Evolutionary conservation across 2,888 invertebrate genomes (phyloP), one percentile per base, ranked within the genome.

Genomic region (Lomographa bimaculata): DNA sequence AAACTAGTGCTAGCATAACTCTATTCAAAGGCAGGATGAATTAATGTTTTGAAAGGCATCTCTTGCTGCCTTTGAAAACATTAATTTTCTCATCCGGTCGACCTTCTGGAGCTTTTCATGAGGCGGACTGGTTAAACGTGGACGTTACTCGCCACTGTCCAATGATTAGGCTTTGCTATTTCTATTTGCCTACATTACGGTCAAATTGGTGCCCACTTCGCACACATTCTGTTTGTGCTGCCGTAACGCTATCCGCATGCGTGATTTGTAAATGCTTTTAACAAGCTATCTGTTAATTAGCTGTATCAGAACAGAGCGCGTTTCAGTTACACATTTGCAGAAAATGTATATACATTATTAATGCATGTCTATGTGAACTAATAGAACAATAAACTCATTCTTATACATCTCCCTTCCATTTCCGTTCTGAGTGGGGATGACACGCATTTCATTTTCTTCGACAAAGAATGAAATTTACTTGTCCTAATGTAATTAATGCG

Each of bases 51-150:
- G 71, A 80, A 79, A 77, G 66, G 55, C 50, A 59, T 60, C 56
- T 60, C 55, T 61, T 61, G 59, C 63, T 60, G 58, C 56, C 57
- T 57, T 65, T 60, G 66, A 60, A 70, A 62, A 75, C 78, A 80
- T 80, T 79, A 79, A 70, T 74, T 73, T 75, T 82, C 80, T 76
- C 77, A 75, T 69, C 69, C 63, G 57, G 49, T 50, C 56, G 45
- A 56, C 61, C 65, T 75, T 79, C 78, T n/a, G n/a, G n/a, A n/a
- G n/a, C n/a, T n/a, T n/a, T n/a, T n/a, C n/a, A n/a, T n/a, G n/a
- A n/a, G n/a, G n/a, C n/a, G n/a, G n/a, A 72, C 63, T 54, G 53
- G 49, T 36, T 34, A 54, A 47, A 51, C 37, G 32, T 17, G 9
- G 14, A 46, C 50, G 46, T 54, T 45, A 40, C 43, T 46, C 29